Percentiles rank a stretch among this genome's conserved stretches.
Conservation (phyloP, 2,797 vertebrate genomes). For the Paramormyrops hopkinsi region DNA sequence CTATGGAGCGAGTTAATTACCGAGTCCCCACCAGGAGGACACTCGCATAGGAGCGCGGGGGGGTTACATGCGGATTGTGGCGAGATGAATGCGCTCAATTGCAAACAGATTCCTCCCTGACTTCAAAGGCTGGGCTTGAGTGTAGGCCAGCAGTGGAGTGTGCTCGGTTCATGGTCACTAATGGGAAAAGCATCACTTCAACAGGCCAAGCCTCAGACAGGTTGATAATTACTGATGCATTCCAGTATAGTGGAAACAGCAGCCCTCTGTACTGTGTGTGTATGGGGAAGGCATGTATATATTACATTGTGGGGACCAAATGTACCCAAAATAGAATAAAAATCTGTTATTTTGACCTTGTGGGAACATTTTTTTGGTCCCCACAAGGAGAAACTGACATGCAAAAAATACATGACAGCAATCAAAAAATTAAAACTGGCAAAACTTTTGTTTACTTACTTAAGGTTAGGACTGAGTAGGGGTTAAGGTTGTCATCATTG, state of each 20-base stretch:
- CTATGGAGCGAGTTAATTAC: conserved; percentile 19
- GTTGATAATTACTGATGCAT: neutral
- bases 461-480: neutral
- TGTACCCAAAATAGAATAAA: neutral
- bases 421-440: neutral
- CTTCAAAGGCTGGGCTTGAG: conserved; percentile 21
- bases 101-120: conserved; percentile 22
- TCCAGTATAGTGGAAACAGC: neutral
- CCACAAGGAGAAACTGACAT: neutral
- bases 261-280: neutral
- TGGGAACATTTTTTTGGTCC: neutral
- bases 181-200: conserved; percentile 19
- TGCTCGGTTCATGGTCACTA: conserved; percentile 23
- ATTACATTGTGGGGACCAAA: neutral
- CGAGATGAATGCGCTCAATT: conserved; percentile 20
- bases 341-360: neutral
- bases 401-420: neutral
- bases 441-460: neutral
- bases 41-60: neutral
- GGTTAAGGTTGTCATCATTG: neutral
- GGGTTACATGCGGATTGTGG: neutral
- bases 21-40: conserved; percentile 17
- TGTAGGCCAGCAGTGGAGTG: neutral
- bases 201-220: neutral
- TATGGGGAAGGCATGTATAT: neutral